Evolutionary conservation across 2,113 vertebrate species (phyloP).

Genomic region (Tenebrosternarchus preto): DNA sequence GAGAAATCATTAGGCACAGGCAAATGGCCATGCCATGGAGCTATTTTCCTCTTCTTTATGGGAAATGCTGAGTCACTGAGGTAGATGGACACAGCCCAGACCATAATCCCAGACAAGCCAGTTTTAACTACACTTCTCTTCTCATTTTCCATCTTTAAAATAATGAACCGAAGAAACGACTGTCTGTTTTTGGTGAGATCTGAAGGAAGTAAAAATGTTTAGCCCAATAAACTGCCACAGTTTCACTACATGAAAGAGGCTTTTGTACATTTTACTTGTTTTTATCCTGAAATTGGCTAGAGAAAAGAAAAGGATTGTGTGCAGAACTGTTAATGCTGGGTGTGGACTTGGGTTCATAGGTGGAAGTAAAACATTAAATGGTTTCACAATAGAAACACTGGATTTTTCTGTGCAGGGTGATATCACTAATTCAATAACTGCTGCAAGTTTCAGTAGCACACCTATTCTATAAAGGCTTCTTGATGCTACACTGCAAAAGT

Average conservation of each 20-base stretch:
- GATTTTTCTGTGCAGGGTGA: slow-evolving; percentile 6
- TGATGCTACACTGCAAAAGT: too few species aligned
- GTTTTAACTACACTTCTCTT: slow-evolving; percentile 46
- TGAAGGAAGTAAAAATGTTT: slow-evolving; percentile 1
- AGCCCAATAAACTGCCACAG: background rate
- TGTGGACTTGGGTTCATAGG: slow-evolving; percentile 28
- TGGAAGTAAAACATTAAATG: slow-evolving; percentile 38
- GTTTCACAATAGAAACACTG: background rate
- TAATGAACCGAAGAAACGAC: too few species aligned
- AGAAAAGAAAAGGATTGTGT: slow-evolving; percentile 12
- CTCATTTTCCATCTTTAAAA: slow-evolving; percentile 31
- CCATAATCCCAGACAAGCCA: slow-evolving; percentile 49
- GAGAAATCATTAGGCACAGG: slow-evolving; percentile 31
- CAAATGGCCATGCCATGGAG: slow-evolving; percentile 43
- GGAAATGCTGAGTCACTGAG: slow-evolving; percentile 71
- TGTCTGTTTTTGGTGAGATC: background rate
- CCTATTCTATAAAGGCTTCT: too few species aligned
- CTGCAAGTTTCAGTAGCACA: background rate
- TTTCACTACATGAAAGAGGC: slow-evolving; percentile 3
- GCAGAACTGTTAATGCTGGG: slow-evolving; percentile 22
- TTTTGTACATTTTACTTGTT: slow-evolving; percentile 46
- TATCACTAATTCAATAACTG: background rate
- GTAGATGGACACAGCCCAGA: slow-evolving; percentile 41
- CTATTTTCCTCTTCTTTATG: slow-evolving; percentile 39
- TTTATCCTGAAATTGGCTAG: slow-evolving; percentile 50